phyloP scores from a whole-genome alignment of 2,888 invertebrate genomes.

The Argyresthia goedartella region DNA sequence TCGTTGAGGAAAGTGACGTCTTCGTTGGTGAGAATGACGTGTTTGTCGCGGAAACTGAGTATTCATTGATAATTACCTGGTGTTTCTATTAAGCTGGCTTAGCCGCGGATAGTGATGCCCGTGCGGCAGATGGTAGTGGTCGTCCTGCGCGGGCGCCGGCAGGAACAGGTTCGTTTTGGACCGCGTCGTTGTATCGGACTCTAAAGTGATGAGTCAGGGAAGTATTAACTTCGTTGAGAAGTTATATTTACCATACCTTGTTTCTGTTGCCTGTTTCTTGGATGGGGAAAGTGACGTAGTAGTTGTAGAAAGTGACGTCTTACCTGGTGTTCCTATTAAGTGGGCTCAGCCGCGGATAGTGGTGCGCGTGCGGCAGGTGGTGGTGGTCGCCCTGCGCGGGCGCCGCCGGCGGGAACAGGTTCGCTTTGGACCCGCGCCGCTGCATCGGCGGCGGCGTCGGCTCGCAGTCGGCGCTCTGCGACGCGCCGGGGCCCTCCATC shows the following conservation, averaged over 20 bases:
- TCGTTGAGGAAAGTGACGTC: too few relatives aligned
- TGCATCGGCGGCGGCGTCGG: conserved; percentile 90
- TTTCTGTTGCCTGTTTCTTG: neutral
- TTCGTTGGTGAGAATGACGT: too few relatives aligned
- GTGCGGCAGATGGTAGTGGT: too few relatives aligned
- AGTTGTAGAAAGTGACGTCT: conserved; percentile 3
- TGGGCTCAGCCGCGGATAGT: conserved; percentile 83
- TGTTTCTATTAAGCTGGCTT: too few relatives aligned
- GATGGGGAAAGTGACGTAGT: neutral
- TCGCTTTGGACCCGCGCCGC: conserved; percentile 85
- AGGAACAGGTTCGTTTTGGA: conserved; percentile 90
- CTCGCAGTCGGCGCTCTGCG: conserved; percentile 93
- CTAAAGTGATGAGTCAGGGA: neutral
- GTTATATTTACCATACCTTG: neutral
- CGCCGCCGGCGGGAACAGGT: conserved; percentile 87
- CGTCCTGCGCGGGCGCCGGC: conserved; percentile 72
- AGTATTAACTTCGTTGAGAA: neutral
- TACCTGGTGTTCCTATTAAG: conserved; percentile 79
- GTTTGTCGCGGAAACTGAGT: neutral
- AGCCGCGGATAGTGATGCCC: too few relatives aligned
- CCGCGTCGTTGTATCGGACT: too few relatives aligned
- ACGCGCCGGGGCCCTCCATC: conserved; percentile 90
- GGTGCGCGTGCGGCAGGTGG: conserved; percentile 58
- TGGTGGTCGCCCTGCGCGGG: conserved; percentile 69
- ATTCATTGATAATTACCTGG: too few relatives aligned